phyloP scores from a whole-genome alignment of 2,113 vertebrate species.

The Oriolus oriolus region DNA sequence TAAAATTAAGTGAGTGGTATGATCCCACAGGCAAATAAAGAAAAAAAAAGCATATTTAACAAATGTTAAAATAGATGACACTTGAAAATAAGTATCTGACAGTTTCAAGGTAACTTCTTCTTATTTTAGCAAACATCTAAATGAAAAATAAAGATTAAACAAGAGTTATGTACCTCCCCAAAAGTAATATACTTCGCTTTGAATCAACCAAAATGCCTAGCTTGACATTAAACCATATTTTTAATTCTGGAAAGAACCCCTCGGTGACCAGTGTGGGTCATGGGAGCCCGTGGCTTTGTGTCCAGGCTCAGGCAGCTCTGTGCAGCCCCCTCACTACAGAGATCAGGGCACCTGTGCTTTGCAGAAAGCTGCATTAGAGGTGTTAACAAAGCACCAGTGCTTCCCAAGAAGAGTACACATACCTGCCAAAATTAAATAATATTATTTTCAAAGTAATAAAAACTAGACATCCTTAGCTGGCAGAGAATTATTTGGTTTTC shows the following conservation, averaged over 20 bases:
- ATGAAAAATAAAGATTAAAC: neutral
- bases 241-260: neutral
- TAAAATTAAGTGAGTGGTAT: neutral
- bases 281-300: neutral
- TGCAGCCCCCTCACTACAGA: neutral
- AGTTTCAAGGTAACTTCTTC: neutral
- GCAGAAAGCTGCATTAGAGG: neutral
- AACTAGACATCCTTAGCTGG: neutral
- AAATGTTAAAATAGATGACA: neutral
- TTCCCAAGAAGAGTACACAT: neutral
- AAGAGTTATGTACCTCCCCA: neutral
- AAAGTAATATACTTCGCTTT: neutral
- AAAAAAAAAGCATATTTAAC: neutral
- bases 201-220: neutral
- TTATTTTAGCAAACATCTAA: neutral
- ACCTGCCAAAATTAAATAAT: neutral
- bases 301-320: neutral
- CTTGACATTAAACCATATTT: neutral
- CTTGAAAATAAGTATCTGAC: neutral
- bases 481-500: neutral
- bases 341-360: neutral
- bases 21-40: neutral
- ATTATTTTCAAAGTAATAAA: neutral
- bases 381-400: neutral
- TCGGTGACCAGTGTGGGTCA: accelerated